Conservation (phyloP, 2,888 invertebrate genomes). For the Lamellibrachia columna region DNA sequence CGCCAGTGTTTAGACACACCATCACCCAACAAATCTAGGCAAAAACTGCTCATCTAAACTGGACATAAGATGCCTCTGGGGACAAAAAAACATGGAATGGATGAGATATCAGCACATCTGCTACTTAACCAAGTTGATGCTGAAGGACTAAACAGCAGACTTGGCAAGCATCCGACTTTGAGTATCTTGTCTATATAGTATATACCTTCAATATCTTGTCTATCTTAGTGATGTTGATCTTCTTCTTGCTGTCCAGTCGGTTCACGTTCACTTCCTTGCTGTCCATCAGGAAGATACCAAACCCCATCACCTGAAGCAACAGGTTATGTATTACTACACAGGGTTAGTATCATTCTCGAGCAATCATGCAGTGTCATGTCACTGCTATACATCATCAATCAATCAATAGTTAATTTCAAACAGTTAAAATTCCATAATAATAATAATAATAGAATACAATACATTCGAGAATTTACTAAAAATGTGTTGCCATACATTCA, state of each 20-base stretch:
- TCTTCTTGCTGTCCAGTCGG: conserved; percentile 94
- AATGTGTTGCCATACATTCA: too few relatives aligned
- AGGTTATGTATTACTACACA: not conserved
- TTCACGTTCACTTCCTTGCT: conserved; percentile 74
- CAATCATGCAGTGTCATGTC: not conserved
- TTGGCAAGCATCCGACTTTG: not conserved
- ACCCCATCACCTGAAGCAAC: conserved; percentile 74
- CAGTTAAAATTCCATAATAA: not conserved
- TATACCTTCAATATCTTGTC: conserved; percentile 93
- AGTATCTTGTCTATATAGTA: not conserved
- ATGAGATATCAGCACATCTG: too few relatives aligned
- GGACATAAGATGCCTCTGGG: too few relatives aligned
- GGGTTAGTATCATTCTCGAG: not conserved
- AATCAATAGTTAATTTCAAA: not conserved
- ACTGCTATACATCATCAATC: not conserved
- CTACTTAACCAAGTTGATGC: not conserved
- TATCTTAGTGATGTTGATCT: conserved; percentile 90
- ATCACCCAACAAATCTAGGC: too few relatives aligned
- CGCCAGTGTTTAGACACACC: too few relatives aligned
- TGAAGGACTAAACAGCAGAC: not conserved
- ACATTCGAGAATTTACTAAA: too few relatives aligned
- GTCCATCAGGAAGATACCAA: conserved; percentile 95
- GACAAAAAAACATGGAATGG: too few relatives aligned
- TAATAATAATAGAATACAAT: too few relatives aligned
- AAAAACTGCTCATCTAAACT: too few relatives aligned